Base-by-base conservation (phyloP, 2,888 invertebrate genomes). In the Pegoplata infirma region DNA sequence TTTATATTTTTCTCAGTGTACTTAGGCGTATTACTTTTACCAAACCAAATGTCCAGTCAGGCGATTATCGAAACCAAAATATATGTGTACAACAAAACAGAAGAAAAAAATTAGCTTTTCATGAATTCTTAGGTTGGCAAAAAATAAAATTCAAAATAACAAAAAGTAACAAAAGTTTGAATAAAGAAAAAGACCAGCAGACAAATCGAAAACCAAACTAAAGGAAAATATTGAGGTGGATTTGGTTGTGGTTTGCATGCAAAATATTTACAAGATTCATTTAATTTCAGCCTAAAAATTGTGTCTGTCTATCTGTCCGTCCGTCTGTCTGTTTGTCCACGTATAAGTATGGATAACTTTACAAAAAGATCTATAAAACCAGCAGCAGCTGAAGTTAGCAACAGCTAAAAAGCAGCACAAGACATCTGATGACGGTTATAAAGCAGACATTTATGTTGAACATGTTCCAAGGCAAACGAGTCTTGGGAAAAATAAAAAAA, bases 401-500 rank as follows among this genome's bases (percentile, higher is more conserved):
- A 44, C 56, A 47, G 55, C 36, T 53, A 25, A 63, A 61, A 32
- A 25, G 25, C 51, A 58, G 21, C 36, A 46, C 36, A 55, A 66
- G 25, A 71, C 46, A 71, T 64, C 44, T 51, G 56, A 64, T 69
- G 71, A 56, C 63, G 55, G 3, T 56, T 64, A 59, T 63, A 56
- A 59, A 14, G 49, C 44, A 69, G 51, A 59, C 36, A 55, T 75
- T 68, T 56, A 25, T 68, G 28, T 77, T 76, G 47, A 82, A 82
- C 84, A 82, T 83, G 82, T 83, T 82, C 86, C 87, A 87, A 88
- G 87, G 87, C 86, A 86, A 88, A 87, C 87, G 80, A 85, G 87
- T 88, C 83, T 85, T 85, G 80, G 81, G 46, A 80, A 81, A 81
- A 80, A 77, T 71, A 36, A 74, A 67, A 76, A 81, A 40, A 67